phyloP scores from a whole-genome alignment of 1,140 invertebrate genomes.

The Drusus annulatus region DNA sequence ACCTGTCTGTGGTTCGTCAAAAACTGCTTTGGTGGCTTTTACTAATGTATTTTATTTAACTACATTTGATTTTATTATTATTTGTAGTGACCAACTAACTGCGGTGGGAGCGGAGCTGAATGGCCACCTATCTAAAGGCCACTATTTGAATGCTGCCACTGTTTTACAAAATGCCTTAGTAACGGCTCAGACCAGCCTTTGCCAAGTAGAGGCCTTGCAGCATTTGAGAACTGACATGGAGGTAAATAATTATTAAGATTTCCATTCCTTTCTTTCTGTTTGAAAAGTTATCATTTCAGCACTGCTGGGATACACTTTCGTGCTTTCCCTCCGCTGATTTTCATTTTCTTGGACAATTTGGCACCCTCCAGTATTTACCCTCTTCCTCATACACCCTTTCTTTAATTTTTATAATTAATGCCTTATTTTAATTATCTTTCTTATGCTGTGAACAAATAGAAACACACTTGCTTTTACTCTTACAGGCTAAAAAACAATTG shows the following conservation, averaged over 20 bases:
- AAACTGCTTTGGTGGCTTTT: not conserved
- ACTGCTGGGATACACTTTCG: too few species aligned
- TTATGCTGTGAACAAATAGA: not conserved
- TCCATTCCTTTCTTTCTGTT: not conserved
- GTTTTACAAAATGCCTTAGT: conserved; percentile 80
- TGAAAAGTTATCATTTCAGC: not conserved
- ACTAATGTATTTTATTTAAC: conserved; percentile 37
- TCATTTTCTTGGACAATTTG: too few species aligned
- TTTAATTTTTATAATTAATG: too few species aligned
- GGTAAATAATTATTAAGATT: conserved; percentile 33
- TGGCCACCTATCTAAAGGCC: conserved; percentile 79
- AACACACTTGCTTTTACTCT: not conserved
- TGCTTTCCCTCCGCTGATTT: too few species aligned
- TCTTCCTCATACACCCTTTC: too few species aligned
- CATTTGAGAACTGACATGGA: conserved; percentile 83
- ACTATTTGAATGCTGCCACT: conserved; percentile 90
- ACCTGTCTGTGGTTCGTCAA: not conserved
- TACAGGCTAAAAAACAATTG: conserved; percentile 52
- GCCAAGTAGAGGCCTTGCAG: conserved; percentile 85
- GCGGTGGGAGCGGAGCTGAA: conserved; percentile 85
- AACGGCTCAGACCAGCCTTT: conserved; percentile 80
- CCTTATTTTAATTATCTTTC: not conserved
- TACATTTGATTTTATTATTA: conserved; percentile 43
- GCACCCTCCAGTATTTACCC: too few species aligned
- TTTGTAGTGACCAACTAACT: conserved; percentile 81